Percentiles rank a stretch among this genome's conserved stretches.
Conservation (phyloP, 2,888 invertebrate genomes). For the Malachius bipustulatus region DNA sequence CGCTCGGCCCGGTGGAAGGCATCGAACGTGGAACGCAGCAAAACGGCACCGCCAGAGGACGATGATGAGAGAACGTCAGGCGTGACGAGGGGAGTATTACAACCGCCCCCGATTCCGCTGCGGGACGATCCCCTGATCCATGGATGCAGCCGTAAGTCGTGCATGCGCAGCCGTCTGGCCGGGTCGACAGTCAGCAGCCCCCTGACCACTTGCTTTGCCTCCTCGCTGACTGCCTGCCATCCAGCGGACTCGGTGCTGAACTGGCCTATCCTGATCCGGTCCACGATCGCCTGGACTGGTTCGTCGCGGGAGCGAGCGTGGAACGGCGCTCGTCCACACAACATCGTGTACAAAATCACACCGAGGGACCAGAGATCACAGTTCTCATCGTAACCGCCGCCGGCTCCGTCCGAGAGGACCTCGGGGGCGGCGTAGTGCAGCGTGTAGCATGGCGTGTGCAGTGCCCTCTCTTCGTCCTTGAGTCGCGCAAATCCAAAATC, state of each 20-base stretch:
- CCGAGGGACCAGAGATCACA: slow-evolving; percentile 96
- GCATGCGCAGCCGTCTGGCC: slow-evolving; percentile 53
- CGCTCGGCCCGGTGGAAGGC: slow-evolving; percentile 57
- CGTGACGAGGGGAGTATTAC: slow-evolving; percentile 50
- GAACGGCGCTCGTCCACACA: slow-evolving; percentile 83
- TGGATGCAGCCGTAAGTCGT: slow-evolving; percentile 51
- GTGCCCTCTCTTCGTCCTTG: slow-evolving; percentile 47
- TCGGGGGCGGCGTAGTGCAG: slow-evolving; percentile 93
- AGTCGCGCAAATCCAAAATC: slow-evolving; percentile 94
- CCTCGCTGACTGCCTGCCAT: slow-evolving; percentile 61
- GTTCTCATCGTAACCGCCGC: slow-evolving; percentile 74
- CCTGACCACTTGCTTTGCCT: slow-evolving; percentile 63
- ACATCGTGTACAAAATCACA: slow-evolving; percentile 62
- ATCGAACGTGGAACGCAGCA: slow-evolving; percentile 50
- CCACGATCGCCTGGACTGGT: slow-evolving; percentile 64
- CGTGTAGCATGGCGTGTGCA: slow-evolving; percentile 86
- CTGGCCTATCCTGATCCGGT: slow-evolving; percentile 65
- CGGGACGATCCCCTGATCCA: slow-evolving; percentile 47
- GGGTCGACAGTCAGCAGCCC: slow-evolving; percentile 73
- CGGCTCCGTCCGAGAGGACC: slow-evolving; percentile 54
- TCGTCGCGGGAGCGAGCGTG: slow-evolving; percentile 56
- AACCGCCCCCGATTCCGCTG: slow-evolving; percentile 38
- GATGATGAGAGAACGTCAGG: slow-evolving; percentile 44
- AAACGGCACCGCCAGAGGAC: slow-evolving; percentile 40
- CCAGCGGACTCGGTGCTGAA: slow-evolving; percentile 59